Conservation (phyloP, 1,140 invertebrate species). For the Dysdera silvatica region DNA sequence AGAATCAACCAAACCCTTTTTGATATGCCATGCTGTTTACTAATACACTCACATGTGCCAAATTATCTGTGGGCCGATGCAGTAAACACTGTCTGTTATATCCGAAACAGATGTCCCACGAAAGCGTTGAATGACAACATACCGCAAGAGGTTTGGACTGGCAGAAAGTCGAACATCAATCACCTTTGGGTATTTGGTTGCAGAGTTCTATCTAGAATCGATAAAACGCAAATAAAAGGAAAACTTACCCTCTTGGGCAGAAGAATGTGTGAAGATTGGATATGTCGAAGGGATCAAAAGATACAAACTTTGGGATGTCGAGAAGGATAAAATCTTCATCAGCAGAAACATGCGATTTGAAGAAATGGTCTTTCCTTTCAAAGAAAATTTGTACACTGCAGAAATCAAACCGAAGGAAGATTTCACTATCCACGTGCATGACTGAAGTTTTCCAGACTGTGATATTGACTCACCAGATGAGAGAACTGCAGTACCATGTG, state of each 20-base stretch:
- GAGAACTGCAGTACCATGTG: too few species aligned
- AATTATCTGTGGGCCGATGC: conserved; percentile 47
- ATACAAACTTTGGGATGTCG: neutral
- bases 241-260: too few species aligned
- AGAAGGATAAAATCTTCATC: neutral
- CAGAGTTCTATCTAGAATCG: neutral
- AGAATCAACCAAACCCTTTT: conserved; percentile 43
- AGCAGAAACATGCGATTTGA: conserved; percentile 7
- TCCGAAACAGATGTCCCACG: conserved; percentile 40
- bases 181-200: neutral
- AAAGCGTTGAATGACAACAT: neutral
- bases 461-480: too few species aligned
- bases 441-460: too few species aligned
- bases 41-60: conserved; percentile 41
- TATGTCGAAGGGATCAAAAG: neutral
- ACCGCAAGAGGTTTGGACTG: neutral
- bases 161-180: neutral
- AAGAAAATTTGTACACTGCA: too few species aligned
- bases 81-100: conserved; percentile 41
- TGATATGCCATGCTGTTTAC: conserved; percentile 42
- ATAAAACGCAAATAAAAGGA: neutral
- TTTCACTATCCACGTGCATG: too few species aligned
- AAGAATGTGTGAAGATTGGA: neutral
- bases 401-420: too few species aligned
- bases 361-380: conserved; percentile 16